Conservation (phyloP, 2,888 invertebrate species). For the Xestoiulus laeticollis region DNA sequence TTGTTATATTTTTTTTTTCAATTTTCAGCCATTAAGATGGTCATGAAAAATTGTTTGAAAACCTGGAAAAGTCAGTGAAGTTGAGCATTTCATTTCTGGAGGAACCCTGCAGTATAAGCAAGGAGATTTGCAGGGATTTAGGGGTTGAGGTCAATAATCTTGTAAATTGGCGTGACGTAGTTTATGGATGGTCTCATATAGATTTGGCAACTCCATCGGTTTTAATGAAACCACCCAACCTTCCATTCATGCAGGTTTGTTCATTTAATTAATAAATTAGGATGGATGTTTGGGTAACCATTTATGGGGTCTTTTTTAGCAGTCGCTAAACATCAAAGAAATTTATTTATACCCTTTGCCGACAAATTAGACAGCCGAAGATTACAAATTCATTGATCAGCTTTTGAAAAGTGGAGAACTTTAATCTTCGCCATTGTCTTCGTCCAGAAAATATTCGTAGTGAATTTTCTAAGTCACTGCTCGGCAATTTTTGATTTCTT, state of each 20-base stretch:
- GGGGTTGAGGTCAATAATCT: neutral
- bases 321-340: neutral
- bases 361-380: neutral
- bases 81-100: neutral
- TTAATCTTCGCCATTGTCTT: constrained; percentile 18
- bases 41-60: too few species aligned
- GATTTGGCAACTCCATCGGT: neutral
- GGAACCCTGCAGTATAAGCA: too few species aligned
- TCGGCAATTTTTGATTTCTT: neutral
- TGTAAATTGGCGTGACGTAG: neutral
- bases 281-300: constrained; percentile 12
- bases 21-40: too few species aligned
- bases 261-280: neutral
- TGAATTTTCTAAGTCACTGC: neutral
- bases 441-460: neutral
- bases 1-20: too few species aligned
- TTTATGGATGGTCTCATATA: neutral
- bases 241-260: neutral
- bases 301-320: neutral
- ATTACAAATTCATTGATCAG: neutral
- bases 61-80: too few species aligned
- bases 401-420: neutral
- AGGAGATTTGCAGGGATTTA: neutral
- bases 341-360: neutral
- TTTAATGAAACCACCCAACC: neutral